These are phyloP conservation scores for Argyrosomus japonicus DNA, from an alignment of 2,113 vertebrate species.

Conservation along the genomic window DNA sequence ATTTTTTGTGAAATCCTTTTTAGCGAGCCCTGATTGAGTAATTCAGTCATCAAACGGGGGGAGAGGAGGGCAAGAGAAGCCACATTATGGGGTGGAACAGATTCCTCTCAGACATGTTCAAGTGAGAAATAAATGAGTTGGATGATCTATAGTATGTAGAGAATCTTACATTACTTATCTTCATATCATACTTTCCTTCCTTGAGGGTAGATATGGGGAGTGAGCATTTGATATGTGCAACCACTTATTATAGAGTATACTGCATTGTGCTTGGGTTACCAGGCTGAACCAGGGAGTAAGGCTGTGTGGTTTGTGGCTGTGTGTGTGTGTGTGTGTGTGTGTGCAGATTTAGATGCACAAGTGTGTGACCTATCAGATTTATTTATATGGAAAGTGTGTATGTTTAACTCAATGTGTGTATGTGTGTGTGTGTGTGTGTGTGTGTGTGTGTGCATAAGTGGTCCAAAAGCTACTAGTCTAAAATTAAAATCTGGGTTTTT, in stretches of 20 bases:
- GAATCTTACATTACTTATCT: conserved; percentile 39
- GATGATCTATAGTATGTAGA: conserved; percentile 26
- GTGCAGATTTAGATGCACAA: conserved; percentile 58
- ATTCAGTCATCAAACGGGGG: conserved; percentile 52
- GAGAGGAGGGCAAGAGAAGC: conserved; percentile 32
- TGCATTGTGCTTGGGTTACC: conserved; percentile 82
- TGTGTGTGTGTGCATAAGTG: conserved; percentile 48
- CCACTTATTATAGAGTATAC: conserved; percentile 77
- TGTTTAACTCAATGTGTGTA: conserved; percentile 49
- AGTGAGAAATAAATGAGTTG: conserved; percentile 41
- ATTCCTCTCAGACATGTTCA: conserved; percentile 23
- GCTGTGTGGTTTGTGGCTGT: conserved; percentile 74
- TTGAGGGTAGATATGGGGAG: conserved; percentile 48
- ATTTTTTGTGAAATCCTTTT: conserved; percentile 67
- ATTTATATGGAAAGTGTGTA: conserved; percentile 74
- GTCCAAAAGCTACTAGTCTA: conserved; percentile 82
- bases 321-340: conserved; percentile 50
- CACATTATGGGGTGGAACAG: conserved; percentile 29
- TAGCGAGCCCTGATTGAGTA: conserved; percentile 36
- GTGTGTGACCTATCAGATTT: conserved; percentile 74
- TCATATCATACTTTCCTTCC: conserved; percentile 55
- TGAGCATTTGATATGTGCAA: conserved; percentile 70
- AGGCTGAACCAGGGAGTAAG: conserved; percentile 65
- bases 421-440: conserved; percentile 26
- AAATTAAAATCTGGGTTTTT: conserved; percentile 88